phyloP scores from a whole-genome alignment of 2,888 invertebrate genomes.

The Drosophila acutilabella region DNA sequence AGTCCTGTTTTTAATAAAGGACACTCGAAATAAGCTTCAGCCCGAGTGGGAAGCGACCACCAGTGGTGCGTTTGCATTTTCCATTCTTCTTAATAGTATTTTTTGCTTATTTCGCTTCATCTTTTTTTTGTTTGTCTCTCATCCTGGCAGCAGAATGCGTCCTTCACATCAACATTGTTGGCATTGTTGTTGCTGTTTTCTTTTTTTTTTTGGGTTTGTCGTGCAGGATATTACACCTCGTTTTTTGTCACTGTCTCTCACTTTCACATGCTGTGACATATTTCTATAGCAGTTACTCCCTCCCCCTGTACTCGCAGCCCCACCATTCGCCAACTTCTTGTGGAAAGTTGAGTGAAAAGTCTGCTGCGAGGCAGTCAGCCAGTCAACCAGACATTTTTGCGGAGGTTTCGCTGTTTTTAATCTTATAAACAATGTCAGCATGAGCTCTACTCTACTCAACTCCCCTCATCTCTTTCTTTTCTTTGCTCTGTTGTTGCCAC shows the following conservation, averaged over 20 bases:
- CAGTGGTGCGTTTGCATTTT: constrained; percentile 44
- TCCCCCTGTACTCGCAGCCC: constrained; percentile 2
- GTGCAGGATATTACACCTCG: constrained; percentile 78
- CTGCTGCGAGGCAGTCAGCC: constrained; percentile 55
- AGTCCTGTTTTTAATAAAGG: constrained; percentile 59
- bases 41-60: constrained; percentile 47
- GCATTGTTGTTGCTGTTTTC: constrained; percentile 20
- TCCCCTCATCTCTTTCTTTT: neutral
- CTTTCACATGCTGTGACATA: constrained; percentile 80
- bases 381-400: constrained; percentile 59
- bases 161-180: constrained; percentile 39
- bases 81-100: constrained; percentile 21
- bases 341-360: constrained; percentile 54
- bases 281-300: constrained; percentile 58
- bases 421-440: constrained; percentile 77
- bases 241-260: constrained; percentile 76
- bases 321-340: constrained; percentile 12
- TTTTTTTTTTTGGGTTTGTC: constrained; percentile 46
- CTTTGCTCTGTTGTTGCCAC: constrained; percentile 4
- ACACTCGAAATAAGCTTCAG: constrained; percentile 49
- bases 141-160: constrained; percentile 32
- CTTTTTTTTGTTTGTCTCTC: constrained; percentile 13
- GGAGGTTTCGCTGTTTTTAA: constrained; percentile 57
- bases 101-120: constrained; percentile 10
- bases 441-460: constrained; percentile 49